Base-by-base conservation (phyloP, 2,888 invertebrate species). In the Hypomecis punctinalis region DNA sequence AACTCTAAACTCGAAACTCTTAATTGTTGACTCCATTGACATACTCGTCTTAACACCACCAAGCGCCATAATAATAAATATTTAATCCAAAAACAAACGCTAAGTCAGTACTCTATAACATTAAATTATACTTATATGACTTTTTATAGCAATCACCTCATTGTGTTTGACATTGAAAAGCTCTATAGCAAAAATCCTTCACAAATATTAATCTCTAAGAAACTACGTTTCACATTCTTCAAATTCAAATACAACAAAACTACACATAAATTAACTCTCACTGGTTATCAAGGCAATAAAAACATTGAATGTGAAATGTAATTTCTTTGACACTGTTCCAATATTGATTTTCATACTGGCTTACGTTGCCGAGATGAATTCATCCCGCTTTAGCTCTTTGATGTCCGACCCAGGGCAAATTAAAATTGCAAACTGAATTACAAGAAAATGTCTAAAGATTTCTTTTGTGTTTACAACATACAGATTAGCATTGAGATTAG, bases 361-460 rank as follows among this genome's bases (percentile, higher is more conserved):
- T 37, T 48, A 47, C 37, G n/a, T 37, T 36, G 48, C 36, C 23
- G 43, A 43, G 47, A 62, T 61, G 61, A 63, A 63, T 58, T 36
- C 56, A 71, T 52, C 66, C 60, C 61, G 66, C 66, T 61, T 56
- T 13, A 40, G 63, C 40, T 57, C 67, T 71, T 71, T 71, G 71
- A 71, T 47, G 65, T 63, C 47, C 52, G 63, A 46, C 40, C 54
- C 46, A 33, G 67, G 47, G 61, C 51, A 61, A 68, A 70, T 70
- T 64, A 66, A 69, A 69, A 66, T 51, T 63, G 61, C 56, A 63
- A 61, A 62, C 53, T 33, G 51, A 54, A 61, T 67, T 63, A 67
- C 36, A 40, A 43, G 48, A 61, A 60, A 49, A 54, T 36, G 35
- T 45, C 4, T 2, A 45, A 54, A 55, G 36, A 55, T 36, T 39